Conservation (phyloP, 2,888 invertebrate species). For the Apantesis nais region DNA sequence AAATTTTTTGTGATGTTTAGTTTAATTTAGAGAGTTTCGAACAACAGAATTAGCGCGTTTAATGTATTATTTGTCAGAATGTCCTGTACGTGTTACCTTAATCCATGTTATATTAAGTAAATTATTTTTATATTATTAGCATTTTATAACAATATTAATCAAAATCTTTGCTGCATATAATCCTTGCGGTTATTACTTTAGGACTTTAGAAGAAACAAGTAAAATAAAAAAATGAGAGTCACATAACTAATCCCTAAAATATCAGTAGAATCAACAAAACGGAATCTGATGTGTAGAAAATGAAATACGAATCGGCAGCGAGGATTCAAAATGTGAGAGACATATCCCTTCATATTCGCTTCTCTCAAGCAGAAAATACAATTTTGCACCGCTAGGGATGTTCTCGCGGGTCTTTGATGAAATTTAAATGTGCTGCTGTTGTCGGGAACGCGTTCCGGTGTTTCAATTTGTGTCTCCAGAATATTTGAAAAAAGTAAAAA, state of each 20-base stretch:
- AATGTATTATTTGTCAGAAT: conserved; percentile 11
- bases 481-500: conserved; percentile 29
- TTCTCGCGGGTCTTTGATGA: conserved; percentile 60
- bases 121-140: not conserved
- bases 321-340: conserved; percentile 44
- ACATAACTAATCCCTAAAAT: conserved; percentile 21
- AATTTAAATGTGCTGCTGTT: conserved; percentile 63
- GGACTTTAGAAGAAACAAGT: not conserved
- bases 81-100: not conserved
- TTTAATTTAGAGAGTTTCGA: no score
- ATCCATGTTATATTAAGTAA: not conserved
- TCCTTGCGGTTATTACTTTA: no score
- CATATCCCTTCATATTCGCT: conserved; percentile 55
- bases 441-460: conserved; percentile 57
- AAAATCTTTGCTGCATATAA: no score
- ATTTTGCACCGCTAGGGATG: conserved; percentile 59
- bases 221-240: not conserved
- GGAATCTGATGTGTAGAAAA: conserved; percentile 49
- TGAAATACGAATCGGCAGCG: conserved; percentile 43
- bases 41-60: no score
- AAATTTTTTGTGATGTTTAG: no score
- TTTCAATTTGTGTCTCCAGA: conserved; percentile 63
- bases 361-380: conserved; percentile 64
- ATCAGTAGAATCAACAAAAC: conserved; percentile 39
- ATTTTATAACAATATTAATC: no score